Percentiles rank a stretch among this genome's conserved stretches.
Evolutionary conservation across 2,113 vertebrate genomes (phyloP).

Genomic region (Tyto alba): DNA sequence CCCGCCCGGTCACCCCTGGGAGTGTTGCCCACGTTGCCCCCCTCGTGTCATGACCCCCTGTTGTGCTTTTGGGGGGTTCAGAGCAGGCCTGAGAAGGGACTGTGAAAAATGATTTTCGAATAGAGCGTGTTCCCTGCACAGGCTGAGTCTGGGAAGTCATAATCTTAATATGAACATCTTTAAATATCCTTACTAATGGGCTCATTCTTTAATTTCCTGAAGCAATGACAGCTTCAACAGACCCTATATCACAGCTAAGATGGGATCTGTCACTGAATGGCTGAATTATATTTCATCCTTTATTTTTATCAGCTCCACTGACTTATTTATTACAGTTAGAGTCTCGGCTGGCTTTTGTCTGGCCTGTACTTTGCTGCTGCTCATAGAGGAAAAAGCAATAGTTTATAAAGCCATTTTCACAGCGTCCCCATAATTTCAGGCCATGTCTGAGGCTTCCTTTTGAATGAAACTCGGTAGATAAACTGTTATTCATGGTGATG

Average conservation of each 20-base stretch:
- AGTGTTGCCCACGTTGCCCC: accelerated
- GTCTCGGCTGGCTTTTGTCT: conserved; percentile 19
- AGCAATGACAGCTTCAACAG: conserved; percentile 52
- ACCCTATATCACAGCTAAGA: conserved; percentile 50
- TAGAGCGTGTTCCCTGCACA: background rate
- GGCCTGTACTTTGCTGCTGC: background rate
- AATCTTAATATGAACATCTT: conserved; percentile 51
- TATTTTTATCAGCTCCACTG: conserved; percentile 51
- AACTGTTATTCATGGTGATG: conserved; percentile 50
- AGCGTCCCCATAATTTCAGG: conserved; percentile 43
- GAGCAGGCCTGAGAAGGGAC: background rate
- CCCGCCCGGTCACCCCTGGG: accelerated
- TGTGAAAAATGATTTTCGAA: background rate
- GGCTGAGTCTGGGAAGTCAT: conserved; percentile 13
- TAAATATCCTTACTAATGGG: conserved; percentile 57
- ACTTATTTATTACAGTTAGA: conserved; percentile 51
- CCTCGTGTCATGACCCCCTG: accelerated
- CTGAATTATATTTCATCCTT: conserved; percentile 65
- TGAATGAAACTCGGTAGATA: conserved; percentile 43
- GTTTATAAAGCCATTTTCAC: conserved; percentile 56
- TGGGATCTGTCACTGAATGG: conserved; percentile 42
- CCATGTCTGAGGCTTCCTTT: conserved; percentile 39
- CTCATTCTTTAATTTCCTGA: conserved; percentile 67
- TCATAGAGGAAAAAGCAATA: conserved; percentile 1
- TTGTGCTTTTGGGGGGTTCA: background rate